Conservation (phyloP, 2,113 vertebrate species). For the Hystrix brachyura region DNA sequence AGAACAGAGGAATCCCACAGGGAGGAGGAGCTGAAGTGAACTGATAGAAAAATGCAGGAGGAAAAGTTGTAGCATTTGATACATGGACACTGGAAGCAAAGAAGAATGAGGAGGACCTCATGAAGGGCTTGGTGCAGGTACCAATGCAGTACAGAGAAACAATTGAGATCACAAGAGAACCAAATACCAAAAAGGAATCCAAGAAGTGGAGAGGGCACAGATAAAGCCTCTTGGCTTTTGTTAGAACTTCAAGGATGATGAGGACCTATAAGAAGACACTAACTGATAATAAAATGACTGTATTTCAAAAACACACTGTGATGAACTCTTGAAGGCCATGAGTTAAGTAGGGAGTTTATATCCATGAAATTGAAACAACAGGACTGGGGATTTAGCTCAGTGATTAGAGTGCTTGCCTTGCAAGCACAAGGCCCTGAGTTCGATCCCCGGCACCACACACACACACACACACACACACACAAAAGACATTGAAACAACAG, state of each 20-base stretch:
- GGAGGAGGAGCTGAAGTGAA: background rate
- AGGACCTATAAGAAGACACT: background rate
- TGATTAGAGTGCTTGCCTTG: too few relatives aligned
- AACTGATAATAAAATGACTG: background rate
- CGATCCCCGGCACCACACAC: too few relatives aligned
- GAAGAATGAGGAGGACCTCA: background rate
- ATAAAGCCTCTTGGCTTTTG: background rate
- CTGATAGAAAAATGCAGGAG: background rate
- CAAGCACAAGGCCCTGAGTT: too few relatives aligned
- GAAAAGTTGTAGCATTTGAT: background rate
- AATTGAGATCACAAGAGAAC: background rate
- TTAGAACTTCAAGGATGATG: background rate
- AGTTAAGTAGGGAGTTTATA: background rate
- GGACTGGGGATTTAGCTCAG: too few relatives aligned
- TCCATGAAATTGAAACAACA: background rate
- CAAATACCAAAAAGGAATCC: background rate
- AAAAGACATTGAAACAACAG: background rate
- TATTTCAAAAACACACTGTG: constrained; percentile 17
- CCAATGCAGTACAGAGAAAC: background rate
- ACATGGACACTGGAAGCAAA: background rate
- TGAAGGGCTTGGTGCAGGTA: background rate
- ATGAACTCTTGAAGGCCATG: background rate
- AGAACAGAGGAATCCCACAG: background rate
- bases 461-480: too few relatives aligned
- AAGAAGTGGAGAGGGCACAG: background rate